A percentile compares a stretch with the other conserved stretches of the same genome.
Evolutionary conservation across 2,888 invertebrate species (phyloP).

Genomic region (Brenthis ino): DNA sequence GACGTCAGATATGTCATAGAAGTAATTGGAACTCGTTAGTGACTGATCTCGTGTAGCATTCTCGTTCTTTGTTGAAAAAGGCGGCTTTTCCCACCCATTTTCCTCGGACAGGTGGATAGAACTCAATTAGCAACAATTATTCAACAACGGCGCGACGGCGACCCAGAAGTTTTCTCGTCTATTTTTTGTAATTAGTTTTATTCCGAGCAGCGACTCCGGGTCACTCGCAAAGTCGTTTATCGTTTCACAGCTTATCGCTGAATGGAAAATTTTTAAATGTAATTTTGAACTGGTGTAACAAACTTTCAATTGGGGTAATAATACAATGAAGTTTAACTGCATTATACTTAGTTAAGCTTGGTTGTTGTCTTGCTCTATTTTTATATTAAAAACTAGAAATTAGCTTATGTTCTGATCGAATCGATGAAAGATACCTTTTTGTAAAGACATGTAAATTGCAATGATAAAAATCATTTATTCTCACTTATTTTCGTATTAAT

Average conservation of each 20-base stretch:
- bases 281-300: neutral
- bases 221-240: conserved; percentile 40
- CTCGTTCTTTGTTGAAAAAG: conserved; percentile 1
- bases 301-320: neutral
- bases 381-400: too few relatives aligned
- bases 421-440: too few relatives aligned
- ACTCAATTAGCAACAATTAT: conserved; percentile 79
- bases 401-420: too few relatives aligned
- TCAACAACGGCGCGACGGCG: conserved; percentile 58
- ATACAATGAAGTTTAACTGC: neutral
- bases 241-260: conserved; percentile 15
- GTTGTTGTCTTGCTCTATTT: neutral
- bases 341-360: neutral
- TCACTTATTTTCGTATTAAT: too few relatives aligned
- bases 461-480: too few relatives aligned
- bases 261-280: conserved; percentile 6
- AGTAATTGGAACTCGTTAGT: conserved; percentile 8
- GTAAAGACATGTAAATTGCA: too few relatives aligned
- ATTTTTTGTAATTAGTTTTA: conserved; percentile 76
- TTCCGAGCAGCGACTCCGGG: conserved; percentile 54
- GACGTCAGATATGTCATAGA: too few relatives aligned
- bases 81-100: conserved; percentile 40
- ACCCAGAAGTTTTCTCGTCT: conserved; percentile 71
- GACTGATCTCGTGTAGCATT: neutral
- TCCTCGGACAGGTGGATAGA: conserved; percentile 59